A percentile compares a stretch with the other conserved stretches of the same genome.
Evolutionary conservation across 2,888 invertebrate genomes (phyloP).

Genomic region (Orthosia gothica): DNA sequence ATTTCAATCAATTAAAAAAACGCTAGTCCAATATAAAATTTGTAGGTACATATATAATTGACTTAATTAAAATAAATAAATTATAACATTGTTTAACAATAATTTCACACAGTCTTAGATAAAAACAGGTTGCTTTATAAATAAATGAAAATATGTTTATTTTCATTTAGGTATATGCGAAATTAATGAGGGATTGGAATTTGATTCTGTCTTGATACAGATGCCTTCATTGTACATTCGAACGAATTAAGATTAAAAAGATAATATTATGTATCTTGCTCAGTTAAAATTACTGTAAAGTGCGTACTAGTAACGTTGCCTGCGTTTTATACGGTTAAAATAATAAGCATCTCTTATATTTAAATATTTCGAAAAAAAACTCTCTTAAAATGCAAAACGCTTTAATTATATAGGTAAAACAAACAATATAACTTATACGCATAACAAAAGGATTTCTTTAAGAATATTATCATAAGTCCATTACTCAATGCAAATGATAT

Average conservation of each 20-base stretch:
- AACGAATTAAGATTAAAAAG: not conserved
- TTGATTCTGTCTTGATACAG: not conserved
- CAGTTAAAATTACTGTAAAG: not conserved
- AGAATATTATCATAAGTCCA: slow-evolving; percentile 54
- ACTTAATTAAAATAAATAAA: not conserved
- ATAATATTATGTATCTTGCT: not conserved
- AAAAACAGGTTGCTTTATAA: no score
- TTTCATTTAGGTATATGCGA: not conserved
- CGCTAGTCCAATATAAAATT: not conserved
- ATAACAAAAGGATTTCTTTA: slow-evolving; percentile 33
- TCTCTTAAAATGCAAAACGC: not conserved
- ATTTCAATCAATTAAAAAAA: not conserved
- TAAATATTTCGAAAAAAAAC: not conserved
- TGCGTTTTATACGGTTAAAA: not conserved
- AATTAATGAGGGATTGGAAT: not conserved
- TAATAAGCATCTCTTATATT: not conserved
- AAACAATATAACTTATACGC: not conserved
- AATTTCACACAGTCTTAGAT: no score
- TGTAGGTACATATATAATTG: not conserved
- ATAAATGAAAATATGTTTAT: no score
- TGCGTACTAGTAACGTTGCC: not conserved
- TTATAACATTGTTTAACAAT: no score
- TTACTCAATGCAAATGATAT: slow-evolving; percentile 73
- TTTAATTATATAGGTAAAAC: not conserved
- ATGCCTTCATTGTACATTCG: not conserved